Conservation (phyloP, 2,797 vertebrate genomes). For the Danio albolineatus region DNA sequence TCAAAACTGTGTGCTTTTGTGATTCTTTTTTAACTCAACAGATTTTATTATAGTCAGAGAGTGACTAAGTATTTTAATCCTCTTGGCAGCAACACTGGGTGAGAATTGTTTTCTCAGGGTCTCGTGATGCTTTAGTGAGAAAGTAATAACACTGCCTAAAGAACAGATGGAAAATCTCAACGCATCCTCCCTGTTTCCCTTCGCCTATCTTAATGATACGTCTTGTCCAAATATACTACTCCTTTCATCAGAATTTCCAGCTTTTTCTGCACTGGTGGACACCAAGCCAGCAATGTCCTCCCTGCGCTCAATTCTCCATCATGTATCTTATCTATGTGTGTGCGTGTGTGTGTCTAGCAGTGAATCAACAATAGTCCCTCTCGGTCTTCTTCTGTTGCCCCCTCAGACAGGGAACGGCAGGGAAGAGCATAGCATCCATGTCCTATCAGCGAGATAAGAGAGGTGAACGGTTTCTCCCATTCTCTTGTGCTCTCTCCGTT, state of each 20-base stretch:
- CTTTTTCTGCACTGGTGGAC: conserved; percentile 76
- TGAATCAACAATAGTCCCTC: conserved; percentile 78
- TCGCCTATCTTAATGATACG: conserved; percentile 85
- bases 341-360: conserved; percentile 52
- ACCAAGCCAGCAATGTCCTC: conserved; percentile 78
- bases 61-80: conserved; percentile 69
- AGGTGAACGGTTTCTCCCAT: conserved; percentile 31
- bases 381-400: conserved; percentile 74
- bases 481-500: conserved; percentile 9
- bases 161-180: conserved; percentile 84
- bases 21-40: conserved; percentile 59
- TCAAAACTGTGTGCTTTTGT: conserved; percentile 73
- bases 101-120: conserved; percentile 64
- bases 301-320: conserved; percentile 59
- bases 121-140: conserved; percentile 65
- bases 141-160: conserved; percentile 79
- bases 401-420: conserved; percentile 67
- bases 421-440: conserved; percentile 60
- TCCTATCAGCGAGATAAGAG: conserved; percentile 73
- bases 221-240: conserved; percentile 86
- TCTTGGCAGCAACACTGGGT: conserved; percentile 66
- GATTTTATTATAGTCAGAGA: conserved; percentile 73
- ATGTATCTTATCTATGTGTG: conserved; percentile 80
- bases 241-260: conserved; percentile 88
- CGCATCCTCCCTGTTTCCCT: conserved; percentile 77